phyloP scores from a whole-genome alignment of 2,888 invertebrate species.

The Tipula lateralis region DNA sequence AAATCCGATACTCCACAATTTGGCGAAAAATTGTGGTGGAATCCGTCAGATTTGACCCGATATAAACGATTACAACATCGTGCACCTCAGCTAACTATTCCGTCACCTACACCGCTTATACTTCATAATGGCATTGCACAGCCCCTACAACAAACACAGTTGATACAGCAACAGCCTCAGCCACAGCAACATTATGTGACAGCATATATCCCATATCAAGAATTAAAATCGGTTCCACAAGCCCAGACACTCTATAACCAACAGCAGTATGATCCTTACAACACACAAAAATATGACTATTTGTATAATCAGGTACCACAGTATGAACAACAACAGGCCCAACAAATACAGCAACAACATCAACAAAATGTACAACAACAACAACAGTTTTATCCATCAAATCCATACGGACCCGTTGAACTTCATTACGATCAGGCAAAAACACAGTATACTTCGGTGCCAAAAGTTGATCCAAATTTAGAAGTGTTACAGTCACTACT shows the following conservation, averaged over 20 bases:
- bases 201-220: not conserved
- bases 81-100: not conserved
- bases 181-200: not conserved
- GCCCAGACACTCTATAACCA: not conserved
- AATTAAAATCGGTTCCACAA: not conserved
- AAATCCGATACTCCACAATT: not conserved
- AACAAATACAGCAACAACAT: not conserved
- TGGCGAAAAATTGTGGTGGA: not conserved
- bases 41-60: not conserved
- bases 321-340: not conserved
- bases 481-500: conserved; percentile 27
- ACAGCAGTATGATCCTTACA: not conserved
- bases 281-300: not conserved
- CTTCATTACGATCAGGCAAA: not conserved
- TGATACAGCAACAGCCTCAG: not conserved
- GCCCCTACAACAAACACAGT: conserved; percentile 32
- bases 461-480: not conserved
- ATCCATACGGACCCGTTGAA: not conserved
- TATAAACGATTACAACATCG: not conserved
- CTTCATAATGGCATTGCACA: not conserved
- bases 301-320: not conserved
- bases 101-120: not conserved
- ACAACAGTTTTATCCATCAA: not conserved
- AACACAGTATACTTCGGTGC: not conserved
- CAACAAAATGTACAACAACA: not conserved